Conservation (phyloP, 2,113 vertebrate genomes). For the Malurus elegans region DNA sequence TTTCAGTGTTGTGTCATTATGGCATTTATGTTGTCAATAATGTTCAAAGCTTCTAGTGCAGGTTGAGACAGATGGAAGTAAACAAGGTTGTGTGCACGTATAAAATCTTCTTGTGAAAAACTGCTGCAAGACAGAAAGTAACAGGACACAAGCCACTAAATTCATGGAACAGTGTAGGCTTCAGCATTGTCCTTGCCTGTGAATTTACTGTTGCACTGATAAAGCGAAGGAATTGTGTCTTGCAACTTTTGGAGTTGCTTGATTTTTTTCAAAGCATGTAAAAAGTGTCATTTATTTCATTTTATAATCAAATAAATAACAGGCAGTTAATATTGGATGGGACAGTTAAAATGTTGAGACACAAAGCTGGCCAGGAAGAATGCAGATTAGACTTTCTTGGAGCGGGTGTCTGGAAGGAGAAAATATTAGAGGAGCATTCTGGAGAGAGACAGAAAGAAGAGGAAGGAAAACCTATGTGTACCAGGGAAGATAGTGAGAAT, state of each 20-base stretch:
- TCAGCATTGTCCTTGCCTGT: slow-evolving; percentile 43
- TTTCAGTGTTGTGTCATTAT: not conserved
- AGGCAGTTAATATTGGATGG: slow-evolving; percentile 10
- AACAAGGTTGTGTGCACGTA: not conserved
- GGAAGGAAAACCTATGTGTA: not conserved
- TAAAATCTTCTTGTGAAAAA: slow-evolving; percentile 32
- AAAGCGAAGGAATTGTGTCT: slow-evolving; percentile 12
- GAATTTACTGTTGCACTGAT: slow-evolving; percentile 53
- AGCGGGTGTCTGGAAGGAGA: not conserved
- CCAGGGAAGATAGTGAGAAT: not conserved
- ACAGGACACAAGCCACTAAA: not conserved
- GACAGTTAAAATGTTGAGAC: slow-evolving; percentile 5
- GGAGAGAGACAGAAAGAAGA: not conserved
- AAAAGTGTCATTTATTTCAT: slow-evolving; percentile 15
- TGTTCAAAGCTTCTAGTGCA: not conserved
- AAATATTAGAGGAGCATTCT: not conserved
- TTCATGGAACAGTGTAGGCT: slow-evolving; percentile 16
- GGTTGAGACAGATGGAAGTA: not conserved
- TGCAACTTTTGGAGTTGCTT: slow-evolving; percentile 12
- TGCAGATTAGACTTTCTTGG: not conserved
- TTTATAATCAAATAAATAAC: slow-evolving; percentile 59
- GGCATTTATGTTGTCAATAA: not conserved
- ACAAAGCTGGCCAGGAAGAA: not conserved
- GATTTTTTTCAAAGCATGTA: slow-evolving; percentile 32
- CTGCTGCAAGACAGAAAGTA: not conserved